A percentile compares a stretch with the other conserved stretches of the same genome.
phyloP scores from a whole-genome alignment of 2,113 vertebrate genomes.

The Urocolius indicus region DNA sequence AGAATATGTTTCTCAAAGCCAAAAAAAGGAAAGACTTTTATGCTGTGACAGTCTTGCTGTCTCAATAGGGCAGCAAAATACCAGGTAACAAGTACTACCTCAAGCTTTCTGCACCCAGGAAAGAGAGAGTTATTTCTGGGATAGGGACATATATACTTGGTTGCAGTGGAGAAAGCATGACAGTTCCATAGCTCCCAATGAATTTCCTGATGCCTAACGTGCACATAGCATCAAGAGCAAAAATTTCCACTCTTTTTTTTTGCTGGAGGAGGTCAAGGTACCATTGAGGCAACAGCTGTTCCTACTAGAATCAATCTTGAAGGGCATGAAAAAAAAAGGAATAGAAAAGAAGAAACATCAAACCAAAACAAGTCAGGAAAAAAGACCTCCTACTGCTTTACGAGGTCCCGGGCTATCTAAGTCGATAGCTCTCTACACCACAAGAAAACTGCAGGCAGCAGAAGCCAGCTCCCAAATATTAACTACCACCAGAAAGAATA shows the following conservation, averaged over 20 bases:
- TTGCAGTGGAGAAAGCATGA: neutral
- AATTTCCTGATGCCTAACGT: neutral
- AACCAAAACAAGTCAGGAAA: neutral
- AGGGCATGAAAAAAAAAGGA: neutral
- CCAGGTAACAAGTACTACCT: neutral
- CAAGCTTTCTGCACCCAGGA: neutral
- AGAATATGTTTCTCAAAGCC: neutral
- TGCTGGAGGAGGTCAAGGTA: neutral
- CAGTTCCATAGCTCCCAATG: neutral
- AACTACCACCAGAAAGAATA: neutral
- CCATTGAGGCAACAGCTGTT: neutral
- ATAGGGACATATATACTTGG: neutral
- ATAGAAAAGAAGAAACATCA: neutral
- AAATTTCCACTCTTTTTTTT: neutral
- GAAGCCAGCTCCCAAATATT: neutral
- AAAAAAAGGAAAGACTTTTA: neutral
- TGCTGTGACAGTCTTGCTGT: neutral
- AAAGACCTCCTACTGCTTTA: neutral
- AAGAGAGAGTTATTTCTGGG: neutral
- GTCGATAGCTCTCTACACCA: neutral
- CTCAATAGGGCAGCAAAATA: neutral
- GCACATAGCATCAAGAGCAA: neutral
- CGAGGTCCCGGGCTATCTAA: neutral
- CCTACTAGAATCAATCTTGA: neutral
- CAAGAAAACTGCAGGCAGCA: neutral